Percentiles rank a stretch among this genome's conserved stretches.
Conservation (phyloP, 2,888 invertebrate species). For the Andrena praecox region DNA sequence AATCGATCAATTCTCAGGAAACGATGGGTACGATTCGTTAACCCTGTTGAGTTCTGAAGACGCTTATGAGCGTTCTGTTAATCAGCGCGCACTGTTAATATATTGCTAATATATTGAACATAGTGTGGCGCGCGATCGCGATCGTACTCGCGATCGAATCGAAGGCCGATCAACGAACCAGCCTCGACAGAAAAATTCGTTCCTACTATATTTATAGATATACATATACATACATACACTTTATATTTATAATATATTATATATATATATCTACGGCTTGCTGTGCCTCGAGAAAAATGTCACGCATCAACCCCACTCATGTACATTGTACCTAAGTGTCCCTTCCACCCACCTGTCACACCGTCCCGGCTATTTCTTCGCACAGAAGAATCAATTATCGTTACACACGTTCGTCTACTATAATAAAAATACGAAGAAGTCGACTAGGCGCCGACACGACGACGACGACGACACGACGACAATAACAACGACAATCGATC, state of each 20-base stretch:
- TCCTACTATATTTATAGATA: slow-evolving; percentile 67
- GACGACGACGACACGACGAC: slow-evolving; percentile 40
- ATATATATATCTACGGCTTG: slow-evolving; percentile 50
- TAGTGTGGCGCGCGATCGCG: slow-evolving; percentile 11
- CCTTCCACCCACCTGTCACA: neutral
- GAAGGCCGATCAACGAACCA: slow-evolving; percentile 30
- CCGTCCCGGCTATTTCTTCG: neutral
- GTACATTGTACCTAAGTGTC: slow-evolving; percentile 40
- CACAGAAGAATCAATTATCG: slow-evolving; percentile 31
- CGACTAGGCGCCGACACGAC: slow-evolving; percentile 56
- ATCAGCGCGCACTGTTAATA: too few relatives aligned
- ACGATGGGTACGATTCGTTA: neutral
- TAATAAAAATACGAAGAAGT: slow-evolving; percentile 58
- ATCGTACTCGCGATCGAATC: slow-evolving; percentile 29
- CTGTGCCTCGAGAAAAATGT: slow-evolving; percentile 49
- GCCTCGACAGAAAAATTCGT: slow-evolving; percentile 55
- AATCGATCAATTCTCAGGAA: neutral
- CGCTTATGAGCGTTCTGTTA: too few relatives aligned
- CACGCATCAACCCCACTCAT: slow-evolving; percentile 34
- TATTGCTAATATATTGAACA: slow-evolving; percentile 15
- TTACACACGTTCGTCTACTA: slow-evolving; percentile 45
- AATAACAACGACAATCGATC: slow-evolving; percentile 19
- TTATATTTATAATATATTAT: slow-evolving; percentile 52
- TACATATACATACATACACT: slow-evolving; percentile 65
- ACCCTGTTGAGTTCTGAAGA: neutral